These are phyloP conservation scores for Colistium nudipinnis DNA, from an alignment of 2,113 vertebrate genomes.

Conservation along the genomic window DNA sequence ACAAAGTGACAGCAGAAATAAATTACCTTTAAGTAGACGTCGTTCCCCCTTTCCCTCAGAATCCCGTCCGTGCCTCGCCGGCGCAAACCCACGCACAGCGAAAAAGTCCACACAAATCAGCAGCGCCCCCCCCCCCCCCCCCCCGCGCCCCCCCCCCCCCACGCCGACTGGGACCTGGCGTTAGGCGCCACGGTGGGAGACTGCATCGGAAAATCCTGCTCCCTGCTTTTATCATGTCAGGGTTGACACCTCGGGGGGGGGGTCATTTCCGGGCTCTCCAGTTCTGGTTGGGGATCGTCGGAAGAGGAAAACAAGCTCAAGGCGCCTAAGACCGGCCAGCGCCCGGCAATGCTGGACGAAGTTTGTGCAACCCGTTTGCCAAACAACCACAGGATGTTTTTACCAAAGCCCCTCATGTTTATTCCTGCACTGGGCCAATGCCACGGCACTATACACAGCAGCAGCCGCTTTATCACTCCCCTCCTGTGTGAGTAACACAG, in stretches of 20 bases:
- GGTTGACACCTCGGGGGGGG: too few relatives aligned
- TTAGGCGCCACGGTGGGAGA: neutral
- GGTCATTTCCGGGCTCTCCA: too few relatives aligned
- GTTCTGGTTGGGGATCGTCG: too few relatives aligned
- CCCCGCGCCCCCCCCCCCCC: too few relatives aligned
- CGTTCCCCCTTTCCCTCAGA: constrained; percentile 47
- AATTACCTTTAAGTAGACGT: constrained; percentile 75
- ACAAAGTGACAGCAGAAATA: constrained; percentile 75
- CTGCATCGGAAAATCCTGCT: neutral
- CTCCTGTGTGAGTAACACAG: neutral
- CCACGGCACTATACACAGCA: neutral
- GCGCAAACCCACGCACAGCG: constrained; percentile 14
- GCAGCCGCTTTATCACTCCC: neutral
- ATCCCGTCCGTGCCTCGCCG: constrained; percentile 24
- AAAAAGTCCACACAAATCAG: constrained; percentile 22
- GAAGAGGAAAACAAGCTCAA: too few relatives aligned
- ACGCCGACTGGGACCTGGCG: constrained; percentile 1
- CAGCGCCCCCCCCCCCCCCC: too few relatives aligned
- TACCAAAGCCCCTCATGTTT: neutral
- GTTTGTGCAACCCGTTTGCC: too few relatives aligned
- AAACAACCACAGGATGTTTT: neutral
- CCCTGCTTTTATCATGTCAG: neutral
- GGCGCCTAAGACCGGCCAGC: neutral
- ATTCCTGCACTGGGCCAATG: too few relatives aligned
- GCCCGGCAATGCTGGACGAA: too few relatives aligned